These are phyloP conservation scores for Pomacea maculata DNA, from an alignment of 1,140 invertebrate species.

Conservation along the genomic window DNA sequence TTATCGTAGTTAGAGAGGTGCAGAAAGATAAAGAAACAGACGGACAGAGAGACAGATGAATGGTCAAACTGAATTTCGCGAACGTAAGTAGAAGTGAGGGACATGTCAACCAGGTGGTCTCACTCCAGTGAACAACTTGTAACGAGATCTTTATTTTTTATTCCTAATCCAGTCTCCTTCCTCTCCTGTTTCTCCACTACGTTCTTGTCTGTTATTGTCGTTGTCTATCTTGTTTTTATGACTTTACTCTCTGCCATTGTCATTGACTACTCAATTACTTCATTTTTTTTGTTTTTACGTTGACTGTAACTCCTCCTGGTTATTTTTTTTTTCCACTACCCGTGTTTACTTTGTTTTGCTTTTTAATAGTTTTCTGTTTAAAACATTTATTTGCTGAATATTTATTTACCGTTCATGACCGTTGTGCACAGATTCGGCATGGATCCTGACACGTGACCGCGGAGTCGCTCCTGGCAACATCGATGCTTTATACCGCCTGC, in stretches of 20 bases:
- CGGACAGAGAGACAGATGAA: not conserved
- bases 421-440: constrained; percentile 3
- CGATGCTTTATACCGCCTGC: not conserved
- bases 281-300: too few species aligned
- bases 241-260: too few species aligned
- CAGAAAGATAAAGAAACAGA: not conserved
- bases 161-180: not conserved
- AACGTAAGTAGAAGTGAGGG: not conserved
- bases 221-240: not conserved
- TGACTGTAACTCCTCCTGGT: not conserved
- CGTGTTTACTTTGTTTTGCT: not conserved
- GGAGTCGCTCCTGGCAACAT: constrained; percentile 4
- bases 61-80: not conserved
- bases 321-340: not conserved
- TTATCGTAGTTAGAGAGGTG: not conserved
- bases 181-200: not conserved
- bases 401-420: too few species aligned
- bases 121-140: not conserved
- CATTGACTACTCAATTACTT: too few species aligned
- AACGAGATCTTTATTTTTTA: not conserved
- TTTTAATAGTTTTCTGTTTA: not conserved
- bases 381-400: too few species aligned
- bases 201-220: too few species aligned
- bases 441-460: constrained; percentile 10
- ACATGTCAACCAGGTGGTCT: not conserved